Percentiles rank a stretch among this genome's conserved stretches.
phyloP scores from a whole-genome alignment of 2,797 vertebrate species.

The Ctenopoma multispine region DNA sequence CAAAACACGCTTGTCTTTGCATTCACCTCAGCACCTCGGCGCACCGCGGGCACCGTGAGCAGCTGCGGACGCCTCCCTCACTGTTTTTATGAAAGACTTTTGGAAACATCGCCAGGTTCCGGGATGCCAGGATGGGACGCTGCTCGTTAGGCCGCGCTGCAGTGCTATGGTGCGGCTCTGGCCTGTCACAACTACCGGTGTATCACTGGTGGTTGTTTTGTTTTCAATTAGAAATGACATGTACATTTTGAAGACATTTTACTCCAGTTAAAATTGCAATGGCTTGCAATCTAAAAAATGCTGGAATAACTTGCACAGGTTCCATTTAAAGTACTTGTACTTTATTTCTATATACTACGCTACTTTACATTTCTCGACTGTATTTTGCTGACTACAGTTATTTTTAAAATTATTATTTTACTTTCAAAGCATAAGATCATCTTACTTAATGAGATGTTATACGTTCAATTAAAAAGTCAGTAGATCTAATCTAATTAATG shows the following conservation, averaged over 20 bases:
- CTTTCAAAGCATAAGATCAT: too few relatives aligned
- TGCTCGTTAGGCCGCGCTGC: background rate
- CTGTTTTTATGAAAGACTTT: background rate
- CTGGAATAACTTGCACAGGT: too few relatives aligned
- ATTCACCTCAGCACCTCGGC: slow-evolving; percentile 70
- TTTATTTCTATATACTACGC: too few relatives aligned
- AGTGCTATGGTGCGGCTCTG: background rate
- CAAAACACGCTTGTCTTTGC: slow-evolving; percentile 62
- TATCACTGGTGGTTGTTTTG: background rate
- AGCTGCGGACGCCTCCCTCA: slow-evolving; percentile 39
- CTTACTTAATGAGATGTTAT: too few relatives aligned
- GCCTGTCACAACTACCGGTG: slow-evolving; percentile 1
- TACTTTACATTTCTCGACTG: too few relatives aligned
- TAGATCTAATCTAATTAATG: too few relatives aligned
- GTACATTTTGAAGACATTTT: too few relatives aligned
- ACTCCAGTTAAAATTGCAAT: background rate
- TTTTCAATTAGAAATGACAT: background rate
- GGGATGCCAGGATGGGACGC: slow-evolving; percentile 8
- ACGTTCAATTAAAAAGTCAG: too few relatives aligned
- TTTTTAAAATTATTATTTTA: background rate
- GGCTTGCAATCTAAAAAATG: background rate
- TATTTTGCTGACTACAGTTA: background rate
- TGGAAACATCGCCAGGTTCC: slow-evolving; percentile 49
- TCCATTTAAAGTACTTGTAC: too few relatives aligned
- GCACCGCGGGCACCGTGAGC: slow-evolving; percentile 25